Evolutionary conservation across 2,797 vertebrate species (phyloP), one percentile per base, ranked within the genome.

Genomic region (Pampus argenteus): DNA sequence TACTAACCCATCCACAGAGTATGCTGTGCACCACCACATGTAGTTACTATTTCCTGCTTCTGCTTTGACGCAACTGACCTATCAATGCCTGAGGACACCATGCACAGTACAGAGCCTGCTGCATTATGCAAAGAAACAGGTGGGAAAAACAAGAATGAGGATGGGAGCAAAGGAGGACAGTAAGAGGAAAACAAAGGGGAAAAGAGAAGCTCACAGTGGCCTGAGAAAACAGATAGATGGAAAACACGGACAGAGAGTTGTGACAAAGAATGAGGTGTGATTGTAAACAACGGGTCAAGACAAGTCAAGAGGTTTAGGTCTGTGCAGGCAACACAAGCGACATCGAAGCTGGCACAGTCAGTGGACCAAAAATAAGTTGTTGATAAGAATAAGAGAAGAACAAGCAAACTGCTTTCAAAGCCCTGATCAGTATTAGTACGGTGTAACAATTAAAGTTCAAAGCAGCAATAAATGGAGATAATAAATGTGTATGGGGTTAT

Each of bases 31-130:
- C 23, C 15, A 14, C 14, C 11, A 38, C 49, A 31, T 26, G 15
- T 13, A 14, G 17, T 11, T 28, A 20, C 29, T 49, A 14, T 66
- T 49, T 61, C 34, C 50, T 66, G 36, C 49, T 47, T 22, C 50
- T 66, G 36, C 49, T 47, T 22, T n/a, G 14, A 64, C 68, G n/a
- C 18, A 28, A 25, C 56, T 88, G 93, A 95, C 95, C 94, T 95
- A 95, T 94, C 94, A 92, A 94, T 77, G 86, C 85, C 94, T 91
- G 94, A 62, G 86, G 95, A 92, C 89, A 93, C 86, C 93, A 95
- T 94, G 94, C 92, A 95, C 93, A 95, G 88, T 85, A 95, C 87
- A 89, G 94, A 95, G 91, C 94, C 94, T 95, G 92, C 86, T 61
- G 89, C 92, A 92, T 92, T 45, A 64, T 62, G 47, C 63, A 71